Conservation (phyloP, 2,888 invertebrate species). For the Poecilobothrus nobilitatus region DNA sequence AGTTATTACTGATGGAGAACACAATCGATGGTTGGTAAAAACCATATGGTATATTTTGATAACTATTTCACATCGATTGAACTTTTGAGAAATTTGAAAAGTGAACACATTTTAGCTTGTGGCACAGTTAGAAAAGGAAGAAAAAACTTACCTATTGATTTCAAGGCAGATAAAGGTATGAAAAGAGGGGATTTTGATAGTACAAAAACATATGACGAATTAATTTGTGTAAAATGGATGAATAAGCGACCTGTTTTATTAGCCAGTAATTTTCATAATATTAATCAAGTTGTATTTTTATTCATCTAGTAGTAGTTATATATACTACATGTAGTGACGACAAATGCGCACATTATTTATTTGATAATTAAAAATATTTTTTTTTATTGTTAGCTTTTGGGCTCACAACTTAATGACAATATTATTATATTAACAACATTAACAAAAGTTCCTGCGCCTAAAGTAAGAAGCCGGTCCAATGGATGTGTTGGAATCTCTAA, state of each 20-base stretch:
- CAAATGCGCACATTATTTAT: no score
- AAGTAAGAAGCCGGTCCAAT: no score
- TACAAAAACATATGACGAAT: conserved; percentile 14
- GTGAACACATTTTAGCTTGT: conserved; percentile 16
- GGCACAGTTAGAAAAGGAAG: conserved; percentile 13
- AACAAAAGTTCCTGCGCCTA: no score
- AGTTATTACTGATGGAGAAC: not conserved
- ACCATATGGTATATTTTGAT: conserved; percentile 14
- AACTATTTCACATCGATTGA: conserved; percentile 15
- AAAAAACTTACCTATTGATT: conserved; percentile 12
- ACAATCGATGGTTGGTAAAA: conserved; percentile 11
- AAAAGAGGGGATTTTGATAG: conserved; percentile 14
- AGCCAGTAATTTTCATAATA: conserved; percentile 9
- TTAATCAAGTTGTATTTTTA: conserved; percentile 1
- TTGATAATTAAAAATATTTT: no score
- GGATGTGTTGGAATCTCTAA: no score
- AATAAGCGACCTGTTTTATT: conserved; percentile 9
- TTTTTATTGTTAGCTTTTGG: no score
- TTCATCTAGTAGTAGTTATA: no score
- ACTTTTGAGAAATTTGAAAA: conserved; percentile 7
- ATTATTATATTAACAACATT: no score
- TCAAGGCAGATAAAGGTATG: conserved; percentile 8
- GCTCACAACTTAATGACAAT: no score
- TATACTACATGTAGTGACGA: no score
- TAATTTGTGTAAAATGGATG: no score